Conservation (phyloP, 2,888 invertebrate species). For the Phyto melanocephala region DNA sequence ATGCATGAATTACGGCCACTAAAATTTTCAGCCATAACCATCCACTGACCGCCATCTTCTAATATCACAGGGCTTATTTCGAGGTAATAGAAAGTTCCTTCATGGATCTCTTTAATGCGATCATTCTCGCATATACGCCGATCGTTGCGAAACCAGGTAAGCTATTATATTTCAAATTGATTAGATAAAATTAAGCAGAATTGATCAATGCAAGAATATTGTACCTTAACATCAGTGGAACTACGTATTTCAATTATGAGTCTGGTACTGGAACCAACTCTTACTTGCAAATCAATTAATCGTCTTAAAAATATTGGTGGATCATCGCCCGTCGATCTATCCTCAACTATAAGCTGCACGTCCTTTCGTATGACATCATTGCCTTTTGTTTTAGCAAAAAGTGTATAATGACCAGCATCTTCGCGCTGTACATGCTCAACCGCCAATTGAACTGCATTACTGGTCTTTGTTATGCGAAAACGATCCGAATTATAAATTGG, state of each 20-base stretch:
- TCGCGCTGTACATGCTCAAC: conserved; percentile 86
- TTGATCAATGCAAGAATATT: neutral
- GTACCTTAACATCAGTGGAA: conserved; percentile 88
- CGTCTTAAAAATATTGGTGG: conserved; percentile 91
- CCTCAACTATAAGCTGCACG: conserved; percentile 81
- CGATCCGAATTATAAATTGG: conserved; percentile 84
- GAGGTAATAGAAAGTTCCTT: conserved; percentile 91
- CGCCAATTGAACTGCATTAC: conserved; percentile 85
- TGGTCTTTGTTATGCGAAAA: conserved; percentile 81
- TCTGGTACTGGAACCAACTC: conserved; percentile 92
- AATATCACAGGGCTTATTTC: conserved; percentile 90
- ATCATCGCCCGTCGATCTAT: conserved; percentile 83
- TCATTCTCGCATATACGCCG: conserved; percentile 86
- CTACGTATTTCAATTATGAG: conserved; percentile 91
- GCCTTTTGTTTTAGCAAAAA: conserved; percentile 82
- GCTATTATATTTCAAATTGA: conserved; percentile 79
- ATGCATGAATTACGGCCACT: conserved; percentile 88
- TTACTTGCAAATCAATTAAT: conserved; percentile 91
- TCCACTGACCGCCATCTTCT: conserved; percentile 92
- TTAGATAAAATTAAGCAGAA: neutral
- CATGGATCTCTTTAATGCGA: conserved; percentile 87
- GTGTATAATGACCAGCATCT: conserved; percentile 87
- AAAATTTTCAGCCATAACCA: conserved; percentile 88
- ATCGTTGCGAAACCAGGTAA: conserved; percentile 93
- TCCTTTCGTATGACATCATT: conserved; percentile 80